Base-by-base conservation (phyloP, 2,797 vertebrate genomes). In the Corythornis leucogaster region DNA sequence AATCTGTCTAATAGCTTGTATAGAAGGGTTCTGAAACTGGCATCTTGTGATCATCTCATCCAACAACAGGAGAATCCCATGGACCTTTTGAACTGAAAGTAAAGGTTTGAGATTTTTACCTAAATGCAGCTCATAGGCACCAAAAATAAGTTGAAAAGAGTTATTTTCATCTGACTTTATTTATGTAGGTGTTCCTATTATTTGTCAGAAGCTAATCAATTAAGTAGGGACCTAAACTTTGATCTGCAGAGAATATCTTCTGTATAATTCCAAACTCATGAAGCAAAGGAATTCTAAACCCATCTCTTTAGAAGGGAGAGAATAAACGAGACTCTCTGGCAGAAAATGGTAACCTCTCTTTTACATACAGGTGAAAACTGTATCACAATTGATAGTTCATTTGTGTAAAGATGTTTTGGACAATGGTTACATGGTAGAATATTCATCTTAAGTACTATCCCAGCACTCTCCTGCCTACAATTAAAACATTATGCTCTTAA, bases 401-500 rank as follows among this genome's bases (percentile, higher is more conserved):
- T 93, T 91, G 17, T 86, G 62, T 85, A 85, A 80, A 80, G 89
- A 42, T 89, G 91, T 95, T 96, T 97, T 90, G 87, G 94, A 95
- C 81, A 4, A 85, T 54, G 35, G 83, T 74, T 90, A 80, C 76
- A 30, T 51, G 50, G 35, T 55, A 85, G 67, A 91, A 88, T 80
- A 92, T 74, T 95, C 87, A 91, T 24, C 31, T 93, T 68, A 81
- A 94, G 77, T 71, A 88, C 68, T 93, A 94, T 74, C 75, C 81
- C 59, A 82, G 73, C 80, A 80, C 68, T 93, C 70, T 92, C 77
- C 71, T 93, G 88, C 76, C 69, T 94, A 89, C 94, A 96, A 95
- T 96, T 97, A 97, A 97, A 96, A 96, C 92, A 95, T 96, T 97
- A 95, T 95, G 89, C 86, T 94, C 91, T 84, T 97, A 95, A 95